Conservation (phyloP, 2,888 invertebrate genomes). For the Cephus pulcher region DNA sequence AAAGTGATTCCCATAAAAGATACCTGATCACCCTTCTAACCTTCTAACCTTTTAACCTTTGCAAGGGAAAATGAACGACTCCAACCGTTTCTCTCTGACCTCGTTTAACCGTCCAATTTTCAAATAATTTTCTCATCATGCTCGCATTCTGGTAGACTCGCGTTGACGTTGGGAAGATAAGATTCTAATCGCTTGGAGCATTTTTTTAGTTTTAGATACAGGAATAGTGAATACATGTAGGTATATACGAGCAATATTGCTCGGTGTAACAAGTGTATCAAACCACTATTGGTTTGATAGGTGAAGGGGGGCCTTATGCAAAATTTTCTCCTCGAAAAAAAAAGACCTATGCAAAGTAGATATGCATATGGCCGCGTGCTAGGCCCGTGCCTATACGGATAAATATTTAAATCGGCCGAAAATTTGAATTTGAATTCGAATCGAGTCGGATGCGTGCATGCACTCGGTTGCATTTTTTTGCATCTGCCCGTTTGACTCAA, state of each 20-base stretch:
- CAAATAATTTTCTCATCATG: slow-evolving; percentile 27
- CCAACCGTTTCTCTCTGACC: too few relatives aligned
- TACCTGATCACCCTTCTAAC: slow-evolving; percentile 23
- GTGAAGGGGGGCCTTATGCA: background rate
- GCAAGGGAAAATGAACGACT: too few relatives aligned
- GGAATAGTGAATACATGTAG: too few relatives aligned
- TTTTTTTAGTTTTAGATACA: too few relatives aligned
- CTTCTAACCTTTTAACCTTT: slow-evolving; percentile 32
- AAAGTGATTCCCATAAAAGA: slow-evolving; percentile 4
- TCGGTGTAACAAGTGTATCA: slow-evolving; percentile 37
- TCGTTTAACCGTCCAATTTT: slow-evolving; percentile 36
- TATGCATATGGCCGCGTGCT: background rate
- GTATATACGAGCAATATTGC: background rate
- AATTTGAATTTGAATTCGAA: slow-evolving; percentile 47
- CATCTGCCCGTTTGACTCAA: background rate
- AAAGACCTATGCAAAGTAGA: slow-evolving; percentile 1
- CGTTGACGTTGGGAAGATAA: too few relatives aligned
- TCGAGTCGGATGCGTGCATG: slow-evolving; percentile 48
- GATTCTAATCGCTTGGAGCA: too few relatives aligned
- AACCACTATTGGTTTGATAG: too few relatives aligned
- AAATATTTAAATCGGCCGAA: slow-evolving; percentile 13
- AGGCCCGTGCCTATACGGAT: background rate
- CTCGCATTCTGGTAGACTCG: too few relatives aligned
- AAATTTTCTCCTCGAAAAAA: background rate
- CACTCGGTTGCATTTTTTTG: background rate